These are phyloP conservation scores for Platysteira castanea DNA, from an alignment of 2,113 vertebrate species.

Conservation along the genomic window DNA sequence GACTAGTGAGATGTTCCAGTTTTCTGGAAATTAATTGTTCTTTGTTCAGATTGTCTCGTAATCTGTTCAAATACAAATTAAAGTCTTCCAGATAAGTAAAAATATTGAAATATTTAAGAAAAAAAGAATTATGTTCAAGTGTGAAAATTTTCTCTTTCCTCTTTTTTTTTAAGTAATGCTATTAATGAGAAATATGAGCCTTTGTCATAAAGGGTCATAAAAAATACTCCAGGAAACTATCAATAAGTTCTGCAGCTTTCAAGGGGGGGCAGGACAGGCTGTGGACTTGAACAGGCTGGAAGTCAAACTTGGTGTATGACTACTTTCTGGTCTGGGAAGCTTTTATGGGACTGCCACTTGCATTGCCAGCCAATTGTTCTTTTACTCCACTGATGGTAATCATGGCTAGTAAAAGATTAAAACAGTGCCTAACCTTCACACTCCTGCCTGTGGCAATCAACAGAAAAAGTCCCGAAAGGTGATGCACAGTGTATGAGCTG, in stretches of 20 bases:
- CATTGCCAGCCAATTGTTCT: not conserved
- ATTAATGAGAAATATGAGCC: not conserved
- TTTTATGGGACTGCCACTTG: not conserved
- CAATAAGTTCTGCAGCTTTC: not conserved
- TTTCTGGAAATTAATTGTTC: not conserved
- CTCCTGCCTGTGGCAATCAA: not conserved
- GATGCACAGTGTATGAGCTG: not conserved
- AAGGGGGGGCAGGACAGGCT: not conserved
- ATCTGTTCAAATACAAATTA: not conserved
- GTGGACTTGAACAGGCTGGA: not conserved
- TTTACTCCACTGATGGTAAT: slow-evolving; percentile 26
- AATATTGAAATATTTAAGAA: not conserved
- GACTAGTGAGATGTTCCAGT: not conserved
- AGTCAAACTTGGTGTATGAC: not conserved
- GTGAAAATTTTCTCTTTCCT: not conserved
- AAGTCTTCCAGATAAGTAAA: not conserved
- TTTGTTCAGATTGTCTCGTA: not conserved
- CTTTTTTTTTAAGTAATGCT: not conserved
- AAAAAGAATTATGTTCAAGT: not conserved
- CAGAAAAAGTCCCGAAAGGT: not conserved
- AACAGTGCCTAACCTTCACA: slow-evolving; percentile 32
- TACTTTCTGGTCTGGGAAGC: not conserved
- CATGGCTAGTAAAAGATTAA: slow-evolving; percentile 30
- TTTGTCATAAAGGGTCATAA: not conserved
- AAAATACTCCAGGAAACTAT: not conserved